phyloP scores from a whole-genome alignment of 2,797 vertebrate species.

The Dicrostonyx torquatus region DNA sequence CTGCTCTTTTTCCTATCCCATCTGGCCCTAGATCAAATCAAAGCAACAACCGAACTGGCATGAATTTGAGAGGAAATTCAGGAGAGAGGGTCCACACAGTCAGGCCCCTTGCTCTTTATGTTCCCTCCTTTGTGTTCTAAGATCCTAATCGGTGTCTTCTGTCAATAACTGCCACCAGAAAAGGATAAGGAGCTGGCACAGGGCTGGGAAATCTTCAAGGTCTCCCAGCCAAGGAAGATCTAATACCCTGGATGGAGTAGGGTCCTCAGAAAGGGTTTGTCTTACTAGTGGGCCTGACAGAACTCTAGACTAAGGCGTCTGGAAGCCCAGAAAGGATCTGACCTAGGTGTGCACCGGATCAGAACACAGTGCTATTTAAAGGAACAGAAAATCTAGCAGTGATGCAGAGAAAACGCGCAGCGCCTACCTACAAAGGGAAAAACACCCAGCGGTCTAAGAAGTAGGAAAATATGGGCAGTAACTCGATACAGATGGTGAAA shows the following conservation, averaged over 20 bases:
- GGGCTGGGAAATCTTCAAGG: neutral
- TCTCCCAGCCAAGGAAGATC: neutral
- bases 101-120: slow-evolving; percentile 13
- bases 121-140: neutral
- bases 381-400: slow-evolving; percentile 28
- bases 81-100: neutral
- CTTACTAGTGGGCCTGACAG: neutral
- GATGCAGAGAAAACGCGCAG: neutral
- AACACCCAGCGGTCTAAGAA: neutral
- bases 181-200: neutral
- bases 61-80: slow-evolving; percentile 46
- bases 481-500: neutral
- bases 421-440: slow-evolving; percentile 16
- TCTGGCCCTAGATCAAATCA: neutral
- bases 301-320: neutral
- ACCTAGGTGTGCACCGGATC: neutral
- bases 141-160: slow-evolving; percentile 1
- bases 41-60: neutral
- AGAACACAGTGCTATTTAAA: slow-evolving; percentile 42
- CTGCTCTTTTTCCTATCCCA: neutral
- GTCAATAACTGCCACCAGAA: neutral
- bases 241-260: neutral
- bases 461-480: neutral
- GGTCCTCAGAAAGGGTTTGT: neutral
- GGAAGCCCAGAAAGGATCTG: neutral